phyloP scores from a whole-genome alignment of 1,140 invertebrate species.

The Cydia strobilella region DNA sequence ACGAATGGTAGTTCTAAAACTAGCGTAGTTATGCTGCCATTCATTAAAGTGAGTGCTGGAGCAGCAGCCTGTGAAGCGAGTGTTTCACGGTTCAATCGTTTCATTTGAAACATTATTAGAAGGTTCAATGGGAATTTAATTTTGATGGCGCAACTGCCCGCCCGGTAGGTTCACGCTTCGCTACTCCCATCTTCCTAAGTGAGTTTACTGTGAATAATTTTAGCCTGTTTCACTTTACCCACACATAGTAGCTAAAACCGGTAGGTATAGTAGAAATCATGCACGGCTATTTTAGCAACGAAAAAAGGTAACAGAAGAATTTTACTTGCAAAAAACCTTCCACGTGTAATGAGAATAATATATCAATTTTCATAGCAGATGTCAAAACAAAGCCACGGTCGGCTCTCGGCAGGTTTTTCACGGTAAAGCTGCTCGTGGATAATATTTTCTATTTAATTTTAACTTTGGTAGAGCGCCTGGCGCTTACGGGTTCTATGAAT shows the following conservation, averaged over 20 bases:
- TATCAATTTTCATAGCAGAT: neutral
- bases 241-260: slow-evolving; percentile 13
- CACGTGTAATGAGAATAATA: neutral
- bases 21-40: slow-evolving; percentile 9
- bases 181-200: slow-evolving; percentile 22
- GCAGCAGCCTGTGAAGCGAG: slow-evolving; percentile 43
- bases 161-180: slow-evolving; percentile 24
- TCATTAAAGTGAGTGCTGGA: slow-evolving; percentile 31
- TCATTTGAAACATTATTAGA: slow-evolving; percentile 47
- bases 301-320: slow-evolving; percentile 8
- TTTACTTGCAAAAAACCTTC: slow-evolving; percentile 13
- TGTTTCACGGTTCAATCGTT: slow-evolving; percentile 50
- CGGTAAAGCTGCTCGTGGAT: neutral
- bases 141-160: slow-evolving; percentile 36
- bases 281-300: slow-evolving; percentile 12
- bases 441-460: neutral
- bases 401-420: neutral
- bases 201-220: slow-evolving; percentile 28
- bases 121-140: slow-evolving; percentile 49
- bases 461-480: neutral
- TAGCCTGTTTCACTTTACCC: slow-evolving; percentile 16
- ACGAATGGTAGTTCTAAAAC: neutral
- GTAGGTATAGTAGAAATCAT: slow-evolving; percentile 6
- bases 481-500: too few relatives aligned
- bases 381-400: neutral